These are phyloP conservation scores for Holocentrus rufus DNA, from an alignment of 2,797 vertebrate species.

Conservation along the genomic window DNA sequence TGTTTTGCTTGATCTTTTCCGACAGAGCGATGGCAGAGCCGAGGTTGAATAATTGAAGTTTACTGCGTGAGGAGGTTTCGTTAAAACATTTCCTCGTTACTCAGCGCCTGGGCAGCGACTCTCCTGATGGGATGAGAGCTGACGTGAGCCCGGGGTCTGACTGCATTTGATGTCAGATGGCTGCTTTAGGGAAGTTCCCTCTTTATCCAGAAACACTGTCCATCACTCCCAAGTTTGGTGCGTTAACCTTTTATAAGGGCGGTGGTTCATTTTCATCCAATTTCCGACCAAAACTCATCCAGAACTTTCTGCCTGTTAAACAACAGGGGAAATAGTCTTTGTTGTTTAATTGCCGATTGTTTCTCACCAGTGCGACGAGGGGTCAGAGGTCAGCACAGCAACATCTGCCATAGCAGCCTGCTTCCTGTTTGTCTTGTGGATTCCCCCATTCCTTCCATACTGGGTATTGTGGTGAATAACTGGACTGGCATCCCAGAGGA, in stretches of 20 bases:
- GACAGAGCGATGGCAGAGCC: constrained; percentile 54
- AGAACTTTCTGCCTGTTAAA: neutral
- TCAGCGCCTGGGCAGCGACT: neutral
- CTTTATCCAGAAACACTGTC: constrained; percentile 19
- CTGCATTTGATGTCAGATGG: neutral
- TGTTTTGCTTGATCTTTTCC: constrained; percentile 38
- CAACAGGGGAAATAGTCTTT: neutral
- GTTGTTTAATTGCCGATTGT: constrained; percentile 13
- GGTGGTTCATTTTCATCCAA: neutral
- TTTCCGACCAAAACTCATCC: constrained; percentile 8
- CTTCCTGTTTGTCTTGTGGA: constrained; percentile 63
- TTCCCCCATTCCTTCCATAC: constrained; percentile 48
- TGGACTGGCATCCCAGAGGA: neutral
- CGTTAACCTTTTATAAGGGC: neutral
- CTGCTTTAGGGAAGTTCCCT: constrained; percentile 1
- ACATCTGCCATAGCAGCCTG: constrained; percentile 52
- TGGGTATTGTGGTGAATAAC: neutral
- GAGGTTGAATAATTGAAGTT: constrained; percentile 40
- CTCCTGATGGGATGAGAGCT: constrained; percentile 9
- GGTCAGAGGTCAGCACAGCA: constrained; percentile 30
- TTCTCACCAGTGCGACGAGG: constrained; percentile 25
- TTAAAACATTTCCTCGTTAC: neutral
- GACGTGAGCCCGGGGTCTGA: constrained; percentile 6
- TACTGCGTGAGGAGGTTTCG: constrained; percentile 11
- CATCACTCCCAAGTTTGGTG: neutral